Conservation (phyloP, 2,888 invertebrate species). For the Agrochola circellaris region DNA sequence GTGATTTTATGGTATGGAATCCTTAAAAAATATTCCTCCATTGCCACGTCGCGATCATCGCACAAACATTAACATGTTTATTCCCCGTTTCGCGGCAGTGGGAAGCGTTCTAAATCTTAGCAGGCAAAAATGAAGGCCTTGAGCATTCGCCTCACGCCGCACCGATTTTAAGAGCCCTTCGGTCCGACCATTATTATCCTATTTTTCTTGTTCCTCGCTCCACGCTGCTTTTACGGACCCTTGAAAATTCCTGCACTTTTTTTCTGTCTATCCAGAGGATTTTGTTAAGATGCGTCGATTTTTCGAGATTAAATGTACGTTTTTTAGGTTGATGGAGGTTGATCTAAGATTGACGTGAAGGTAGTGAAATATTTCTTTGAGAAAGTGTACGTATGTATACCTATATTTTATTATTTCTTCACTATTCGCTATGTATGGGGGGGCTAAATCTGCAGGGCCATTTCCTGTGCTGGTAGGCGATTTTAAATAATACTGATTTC, state of each 20-base stretch:
- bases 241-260: constrained; percentile 56
- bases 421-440: too few species aligned
- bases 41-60: constrained; percentile 42
- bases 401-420: neutral
- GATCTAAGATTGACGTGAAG: neutral
- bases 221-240: constrained; percentile 66
- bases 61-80: constrained; percentile 61
- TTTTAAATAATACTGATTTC: too few species aligned
- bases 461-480: too few species aligned
- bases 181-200: constrained; percentile 78
- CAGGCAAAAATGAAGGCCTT: constrained; percentile 70
- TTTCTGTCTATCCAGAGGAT: constrained; percentile 41
- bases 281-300: constrained; percentile 48
- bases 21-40: constrained; percentile 3
- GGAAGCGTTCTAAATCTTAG: constrained; percentile 48
- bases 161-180: constrained; percentile 78
- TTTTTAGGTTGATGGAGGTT: constrained; percentile 21
- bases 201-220: constrained; percentile 75
- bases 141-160: constrained; percentile 77
- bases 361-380: neutral
- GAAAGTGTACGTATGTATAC: neutral
- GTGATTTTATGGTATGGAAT: constrained; percentile 3
- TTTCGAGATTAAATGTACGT: constrained; percentile 7
- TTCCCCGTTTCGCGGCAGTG: constrained; percentile 41
- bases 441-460: too few species aligned